Percentiles rank a stretch among this genome's conserved stretches.
These are phyloP conservation scores for Plutomurus gul DNA, from an alignment of 1,140 invertebrate genomes.

Conservation along the genomic window DNA sequence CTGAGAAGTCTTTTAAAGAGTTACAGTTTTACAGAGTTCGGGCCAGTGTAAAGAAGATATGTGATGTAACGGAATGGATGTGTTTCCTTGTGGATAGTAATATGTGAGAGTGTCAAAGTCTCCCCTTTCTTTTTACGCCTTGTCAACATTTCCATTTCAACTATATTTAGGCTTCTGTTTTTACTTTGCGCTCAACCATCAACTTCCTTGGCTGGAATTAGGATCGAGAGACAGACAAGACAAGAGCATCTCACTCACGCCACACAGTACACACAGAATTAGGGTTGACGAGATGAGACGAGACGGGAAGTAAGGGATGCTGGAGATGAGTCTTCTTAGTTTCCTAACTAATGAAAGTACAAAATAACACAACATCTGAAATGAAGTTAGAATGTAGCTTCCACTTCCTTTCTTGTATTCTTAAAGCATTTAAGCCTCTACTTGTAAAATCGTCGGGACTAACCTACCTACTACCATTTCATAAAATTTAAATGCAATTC, in stretches of 20 bases:
- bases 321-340: neutral
- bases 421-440: neutral
- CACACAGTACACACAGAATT: neutral
- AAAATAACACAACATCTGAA: neutral
- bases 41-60: neutral
- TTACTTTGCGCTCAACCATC: neutral
- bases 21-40: too few species aligned
- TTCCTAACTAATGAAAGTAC: neutral
- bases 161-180: conserved; percentile 33
- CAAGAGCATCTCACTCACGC: neutral
- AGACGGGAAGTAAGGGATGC: too few species aligned
- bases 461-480: too few species aligned
- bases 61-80: conserved; percentile 8
- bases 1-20: too few species aligned
- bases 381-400: neutral
- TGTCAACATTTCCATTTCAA: conserved; percentile 37
- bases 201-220: neutral
- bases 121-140: conserved; percentile 26
- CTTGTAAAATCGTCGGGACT: too few species aligned
- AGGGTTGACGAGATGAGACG: neutral
- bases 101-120: conserved; percentile 26
- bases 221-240: neutral
- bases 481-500: too few species aligned
- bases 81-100: neutral
- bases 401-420: neutral